Conservation (phyloP, 2,888 invertebrate species). For the Oscheius sp. region DNA sequence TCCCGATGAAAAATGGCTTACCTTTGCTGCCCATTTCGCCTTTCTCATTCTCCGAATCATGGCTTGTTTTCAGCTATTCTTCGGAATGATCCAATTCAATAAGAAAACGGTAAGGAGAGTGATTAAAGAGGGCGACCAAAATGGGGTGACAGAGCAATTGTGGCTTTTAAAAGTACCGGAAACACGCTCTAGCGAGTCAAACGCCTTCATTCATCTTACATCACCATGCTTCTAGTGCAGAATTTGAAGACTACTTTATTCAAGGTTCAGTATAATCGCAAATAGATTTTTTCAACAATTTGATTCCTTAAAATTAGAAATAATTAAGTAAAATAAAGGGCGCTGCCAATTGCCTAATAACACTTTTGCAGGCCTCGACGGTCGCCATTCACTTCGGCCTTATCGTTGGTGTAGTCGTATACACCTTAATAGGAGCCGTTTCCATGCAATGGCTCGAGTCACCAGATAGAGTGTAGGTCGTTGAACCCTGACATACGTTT, state of each 20-base stretch:
- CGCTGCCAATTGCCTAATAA: not conserved
- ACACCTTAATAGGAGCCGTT: conserved; percentile 61
- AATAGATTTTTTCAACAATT: too few species aligned
- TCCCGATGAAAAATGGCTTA: conserved; percentile 17
- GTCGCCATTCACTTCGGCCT: conserved; percentile 61
- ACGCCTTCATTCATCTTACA: conserved; percentile 8
- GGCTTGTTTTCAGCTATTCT: conserved; percentile 15
- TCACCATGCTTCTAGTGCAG: conserved; percentile 16
- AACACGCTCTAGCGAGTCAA: conserved; percentile 2
- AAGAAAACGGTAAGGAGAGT: conserved; percentile 9
- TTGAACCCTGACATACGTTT: not conserved
- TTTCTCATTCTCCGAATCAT: not conserved
- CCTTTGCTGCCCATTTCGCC: not conserved
- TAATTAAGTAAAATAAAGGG: not conserved
- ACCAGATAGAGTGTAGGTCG: conserved; percentile 41
- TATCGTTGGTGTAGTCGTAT: conserved; percentile 56
- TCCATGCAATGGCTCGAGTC: conserved; percentile 62
- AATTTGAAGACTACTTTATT: conserved; percentile 15
- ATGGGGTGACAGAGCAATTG: conserved; percentile 12
- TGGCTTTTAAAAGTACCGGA: conserved; percentile 21
- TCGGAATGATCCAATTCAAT: conserved; percentile 14
- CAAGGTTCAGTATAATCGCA: not conserved
- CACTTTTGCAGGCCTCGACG: conserved; percentile 58
- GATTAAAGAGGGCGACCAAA: not conserved
- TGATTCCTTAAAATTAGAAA: not conserved